Evolutionary conservation across 1,140 invertebrate species (phyloP).

Genomic region (Cotesia chilonis): DNA sequence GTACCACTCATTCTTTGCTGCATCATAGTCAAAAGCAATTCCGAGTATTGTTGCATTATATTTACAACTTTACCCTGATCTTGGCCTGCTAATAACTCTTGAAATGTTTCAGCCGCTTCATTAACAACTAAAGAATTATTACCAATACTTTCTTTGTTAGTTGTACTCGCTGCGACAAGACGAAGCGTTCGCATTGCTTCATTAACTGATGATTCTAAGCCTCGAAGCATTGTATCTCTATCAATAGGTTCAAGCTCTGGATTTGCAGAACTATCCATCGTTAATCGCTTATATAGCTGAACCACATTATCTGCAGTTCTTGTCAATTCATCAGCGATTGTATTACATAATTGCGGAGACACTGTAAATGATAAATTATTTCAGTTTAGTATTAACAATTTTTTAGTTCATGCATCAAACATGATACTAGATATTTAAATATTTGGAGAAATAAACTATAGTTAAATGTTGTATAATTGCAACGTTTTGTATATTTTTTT

Average conservation of each 20-base stretch:
- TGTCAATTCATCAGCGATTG: constrained; percentile 72
- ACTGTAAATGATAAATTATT: constrained; percentile 62
- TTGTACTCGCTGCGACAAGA: constrained; percentile 51
- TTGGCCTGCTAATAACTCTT: constrained; percentile 56
- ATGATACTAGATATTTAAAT: constrained; percentile 6
- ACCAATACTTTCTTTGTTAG: constrained; percentile 45
- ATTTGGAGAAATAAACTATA: not conserved
- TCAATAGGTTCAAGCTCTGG: constrained; percentile 50
- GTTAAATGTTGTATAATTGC: no score
- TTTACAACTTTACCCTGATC: constrained; percentile 67
- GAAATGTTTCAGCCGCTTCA: constrained; percentile 58
- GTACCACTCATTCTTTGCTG: constrained; percentile 69
- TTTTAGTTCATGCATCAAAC: no score
- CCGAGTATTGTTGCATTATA: constrained; percentile 75
- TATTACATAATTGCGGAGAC: constrained; percentile 71
- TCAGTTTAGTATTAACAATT: not conserved
- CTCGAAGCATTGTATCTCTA: constrained; percentile 59
- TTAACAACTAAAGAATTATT: constrained; percentile 49
- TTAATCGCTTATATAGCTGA: constrained; percentile 71
- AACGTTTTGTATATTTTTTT: no score
- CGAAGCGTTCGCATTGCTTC: constrained; percentile 61
- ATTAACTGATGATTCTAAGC: constrained; percentile 59
- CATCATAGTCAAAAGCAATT: constrained; percentile 70
- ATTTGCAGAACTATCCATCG: constrained; percentile 57
- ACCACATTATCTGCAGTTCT: constrained; percentile 73